Evolutionary conservation across 2,888 invertebrate species (phyloP).

Genomic region (Erynnis tages): DNA sequence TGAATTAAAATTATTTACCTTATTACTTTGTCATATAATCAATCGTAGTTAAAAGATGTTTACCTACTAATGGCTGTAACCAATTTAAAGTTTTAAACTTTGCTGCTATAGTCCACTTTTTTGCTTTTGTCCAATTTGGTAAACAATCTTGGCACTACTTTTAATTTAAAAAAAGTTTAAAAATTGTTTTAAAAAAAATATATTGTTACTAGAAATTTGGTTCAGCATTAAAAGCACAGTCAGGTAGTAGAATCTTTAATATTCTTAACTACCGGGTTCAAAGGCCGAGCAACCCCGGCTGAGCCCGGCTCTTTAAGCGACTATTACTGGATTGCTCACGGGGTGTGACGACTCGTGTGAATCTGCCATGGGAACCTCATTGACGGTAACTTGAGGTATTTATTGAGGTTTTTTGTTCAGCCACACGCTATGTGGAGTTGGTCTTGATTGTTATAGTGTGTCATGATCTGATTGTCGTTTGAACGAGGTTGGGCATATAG

Average conservation of each 20-base stretch:
- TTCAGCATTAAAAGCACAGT: too few relatives aligned
- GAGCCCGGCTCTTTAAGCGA: constrained; percentile 31
- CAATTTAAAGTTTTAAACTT: too few relatives aligned
- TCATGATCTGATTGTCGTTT: constrained; percentile 13
- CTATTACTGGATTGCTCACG: constrained; percentile 47
- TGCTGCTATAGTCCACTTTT: too few relatives aligned
- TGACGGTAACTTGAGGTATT: constrained; percentile 20
- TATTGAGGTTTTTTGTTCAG: constrained; percentile 13
- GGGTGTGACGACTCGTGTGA: constrained; percentile 75
- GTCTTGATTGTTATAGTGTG: not conserved
- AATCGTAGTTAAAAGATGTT: too few relatives aligned
- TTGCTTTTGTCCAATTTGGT: too few relatives aligned
- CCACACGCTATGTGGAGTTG: constrained; percentile 1
- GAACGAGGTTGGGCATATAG: not conserved
- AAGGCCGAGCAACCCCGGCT: constrained; percentile 51
- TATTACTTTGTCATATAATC: too few relatives aligned
- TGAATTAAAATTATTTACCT: not conserved
- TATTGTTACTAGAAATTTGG: too few relatives aligned
- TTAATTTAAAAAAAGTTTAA: too few relatives aligned
- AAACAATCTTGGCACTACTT: too few relatives aligned
- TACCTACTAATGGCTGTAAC: too few relatives aligned
- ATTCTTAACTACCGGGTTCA: constrained; percentile 48
- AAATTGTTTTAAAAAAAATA: too few relatives aligned
- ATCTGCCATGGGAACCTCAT: constrained; percentile 63
- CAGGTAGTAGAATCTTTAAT: not conserved